A percentile compares a stretch with the other conserved stretches of the same genome.
These are phyloP conservation scores for Drosophila persimilis DNA, from an alignment of 1,140 invertebrate species.

Conservation along the genomic window DNA sequence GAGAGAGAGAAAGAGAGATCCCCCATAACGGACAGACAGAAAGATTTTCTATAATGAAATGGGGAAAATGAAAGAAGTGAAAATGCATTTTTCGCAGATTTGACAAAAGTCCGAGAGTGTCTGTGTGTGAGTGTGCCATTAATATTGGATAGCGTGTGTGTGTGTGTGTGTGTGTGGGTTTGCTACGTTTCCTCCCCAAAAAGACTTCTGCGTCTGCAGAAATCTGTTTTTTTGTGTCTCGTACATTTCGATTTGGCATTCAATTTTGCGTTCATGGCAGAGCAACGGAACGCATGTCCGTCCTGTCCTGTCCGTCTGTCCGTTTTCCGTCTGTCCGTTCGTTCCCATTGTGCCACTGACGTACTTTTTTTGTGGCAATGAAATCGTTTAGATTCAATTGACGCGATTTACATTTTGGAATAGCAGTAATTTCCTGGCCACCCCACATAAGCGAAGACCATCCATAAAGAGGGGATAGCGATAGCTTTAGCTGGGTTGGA, in stretches of 20 bases:
- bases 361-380: slow-evolving; percentile 66
- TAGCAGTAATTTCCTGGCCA: slow-evolving; percentile 77
- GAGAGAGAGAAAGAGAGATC: slow-evolving; percentile 1
- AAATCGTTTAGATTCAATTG: slow-evolving; percentile 80
- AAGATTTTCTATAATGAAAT: slow-evolving; percentile 12
- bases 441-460: slow-evolving; percentile 29
- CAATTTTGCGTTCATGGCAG: slow-evolving; percentile 16
- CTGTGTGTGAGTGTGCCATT: slow-evolving; percentile 15
- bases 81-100: slow-evolving; percentile 33
- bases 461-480: slow-evolving; percentile 13
- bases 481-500: background rate
- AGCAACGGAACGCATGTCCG: slow-evolving; percentile 18
- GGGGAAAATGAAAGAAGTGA: slow-evolving; percentile 13
- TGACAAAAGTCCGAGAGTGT: slow-evolving; percentile 13
- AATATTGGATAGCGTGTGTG: slow-evolving; percentile 9
- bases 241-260: slow-evolving; percentile 53
- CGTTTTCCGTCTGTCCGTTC: too few relatives aligned
- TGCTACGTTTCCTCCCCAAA: background rate
- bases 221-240: slow-evolving; percentile 24
- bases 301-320: background rate
- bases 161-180: slow-evolving; percentile 9
- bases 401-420: slow-evolving; percentile 77
- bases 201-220: slow-evolving; percentile 28
- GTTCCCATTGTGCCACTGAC: slow-evolving; percentile 35
- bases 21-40: background rate